Conservation (phyloP, 2,113 vertebrate genomes). For the Lonchura striata region DNA sequence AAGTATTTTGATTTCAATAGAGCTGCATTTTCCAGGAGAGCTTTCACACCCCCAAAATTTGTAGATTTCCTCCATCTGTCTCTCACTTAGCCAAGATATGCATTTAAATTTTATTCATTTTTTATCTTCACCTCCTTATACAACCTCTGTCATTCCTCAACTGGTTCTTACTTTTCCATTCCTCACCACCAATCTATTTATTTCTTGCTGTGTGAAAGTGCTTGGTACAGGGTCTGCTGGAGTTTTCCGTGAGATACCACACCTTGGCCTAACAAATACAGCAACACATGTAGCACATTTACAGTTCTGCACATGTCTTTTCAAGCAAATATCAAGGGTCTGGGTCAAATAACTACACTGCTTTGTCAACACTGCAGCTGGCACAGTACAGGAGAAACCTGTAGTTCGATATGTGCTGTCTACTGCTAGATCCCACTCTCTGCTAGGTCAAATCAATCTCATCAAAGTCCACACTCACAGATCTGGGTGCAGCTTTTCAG, state of each 20-base stretch:
- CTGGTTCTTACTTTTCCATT: background rate
- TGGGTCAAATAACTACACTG: background rate
- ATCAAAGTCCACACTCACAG: background rate
- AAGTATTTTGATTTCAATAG: constrained; percentile 54
- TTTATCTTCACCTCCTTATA: constrained; percentile 33
- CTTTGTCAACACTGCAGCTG: background rate
- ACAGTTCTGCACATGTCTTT: background rate
- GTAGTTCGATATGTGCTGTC: background rate
- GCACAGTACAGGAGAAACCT: background rate
- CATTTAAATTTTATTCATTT: constrained; percentile 42
- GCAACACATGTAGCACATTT: background rate
- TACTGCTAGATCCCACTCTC: background rate
- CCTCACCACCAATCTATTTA: background rate
- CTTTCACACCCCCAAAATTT: constrained; percentile 43
- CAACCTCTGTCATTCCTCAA: background rate
- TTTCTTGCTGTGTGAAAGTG: background rate
- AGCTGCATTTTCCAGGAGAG: constrained; percentile 32
- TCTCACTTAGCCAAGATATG: constrained; percentile 3
- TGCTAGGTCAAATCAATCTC: background rate
- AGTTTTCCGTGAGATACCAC: background rate
- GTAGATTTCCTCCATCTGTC: constrained; percentile 45
- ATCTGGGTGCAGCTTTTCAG: background rate
- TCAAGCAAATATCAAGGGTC: background rate
- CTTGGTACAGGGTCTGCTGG: background rate
- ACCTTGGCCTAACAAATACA: background rate